These are phyloP conservation scores for Istiophorus platypterus DNA, from an alignment of 2,113 vertebrate species.

Conservation along the genomic window DNA sequence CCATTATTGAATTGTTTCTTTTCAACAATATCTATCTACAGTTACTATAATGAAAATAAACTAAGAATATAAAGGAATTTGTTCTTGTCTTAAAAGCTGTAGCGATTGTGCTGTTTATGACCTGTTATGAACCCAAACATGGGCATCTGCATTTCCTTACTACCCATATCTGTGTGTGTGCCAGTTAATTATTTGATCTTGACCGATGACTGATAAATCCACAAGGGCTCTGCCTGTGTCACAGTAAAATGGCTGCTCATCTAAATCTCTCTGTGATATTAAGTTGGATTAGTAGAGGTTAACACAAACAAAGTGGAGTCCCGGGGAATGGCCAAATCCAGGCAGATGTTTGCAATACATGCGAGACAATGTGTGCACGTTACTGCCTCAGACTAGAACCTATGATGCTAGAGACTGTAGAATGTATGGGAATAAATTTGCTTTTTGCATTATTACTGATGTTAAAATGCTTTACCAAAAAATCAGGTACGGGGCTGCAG, in stretches of 20 bases:
- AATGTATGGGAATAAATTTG: too few species aligned
- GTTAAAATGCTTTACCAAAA: neutral
- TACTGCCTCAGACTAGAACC: neutral
- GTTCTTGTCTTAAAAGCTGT: neutral
- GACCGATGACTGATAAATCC: constrained; percentile 25
- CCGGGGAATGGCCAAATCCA: constrained; percentile 20
- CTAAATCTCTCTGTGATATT: constrained; percentile 32
- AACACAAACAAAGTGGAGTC: constrained; percentile 49
- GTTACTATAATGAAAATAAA: neutral
- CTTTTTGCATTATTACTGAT: neutral
- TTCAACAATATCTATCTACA: neutral
- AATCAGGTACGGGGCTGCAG: constrained; percentile 22
- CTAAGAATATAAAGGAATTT: neutral
- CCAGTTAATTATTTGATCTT: constrained; percentile 30
- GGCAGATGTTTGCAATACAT: neutral
- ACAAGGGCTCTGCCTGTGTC: neutral
- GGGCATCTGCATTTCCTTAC: neutral
- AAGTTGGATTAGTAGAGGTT: constrained; percentile 39
- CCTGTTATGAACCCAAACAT: constrained; percentile 2
- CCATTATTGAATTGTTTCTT: neutral
- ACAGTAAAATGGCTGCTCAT: constrained; percentile 38
- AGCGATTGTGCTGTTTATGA: neutral
- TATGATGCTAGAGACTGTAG: neutral
- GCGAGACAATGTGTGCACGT: neutral
- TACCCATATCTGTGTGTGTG: neutral